Evolutionary conservation across 2,797 vertebrate species (phyloP).

Genomic region (Trachurus trachurus): DNA sequence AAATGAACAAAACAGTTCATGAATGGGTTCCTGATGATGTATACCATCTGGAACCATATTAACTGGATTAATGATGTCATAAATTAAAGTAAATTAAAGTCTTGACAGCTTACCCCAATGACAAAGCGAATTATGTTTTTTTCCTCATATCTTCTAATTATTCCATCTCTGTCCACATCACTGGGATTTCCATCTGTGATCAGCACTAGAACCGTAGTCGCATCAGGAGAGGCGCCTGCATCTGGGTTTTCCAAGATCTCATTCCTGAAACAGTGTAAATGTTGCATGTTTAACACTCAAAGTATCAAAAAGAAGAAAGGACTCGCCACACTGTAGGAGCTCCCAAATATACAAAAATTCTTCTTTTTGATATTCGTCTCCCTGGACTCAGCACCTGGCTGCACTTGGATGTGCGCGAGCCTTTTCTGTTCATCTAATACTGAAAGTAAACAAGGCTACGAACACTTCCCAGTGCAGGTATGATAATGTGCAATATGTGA

Average conservation of each 20-base stretch:
- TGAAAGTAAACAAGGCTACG: neutral
- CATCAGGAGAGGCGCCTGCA: constrained; percentile 78
- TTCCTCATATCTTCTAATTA: constrained; percentile 24
- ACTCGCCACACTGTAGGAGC: too few species aligned
- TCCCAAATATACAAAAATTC: too few species aligned
- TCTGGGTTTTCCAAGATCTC: constrained; percentile 64
- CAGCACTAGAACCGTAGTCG: constrained; percentile 87
- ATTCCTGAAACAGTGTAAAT: constrained; percentile 67
- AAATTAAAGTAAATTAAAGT: neutral
- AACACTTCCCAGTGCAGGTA: too few species aligned
- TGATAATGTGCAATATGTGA: too few species aligned
- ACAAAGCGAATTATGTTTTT: constrained; percentile 84
- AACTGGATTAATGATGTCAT: neutral
- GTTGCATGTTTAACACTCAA: neutral
- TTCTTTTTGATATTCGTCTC: too few species aligned
- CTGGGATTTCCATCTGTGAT: constrained; percentile 89
- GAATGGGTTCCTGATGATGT: too few species aligned
- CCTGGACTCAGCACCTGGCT: too few species aligned
- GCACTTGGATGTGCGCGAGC: too few species aligned
- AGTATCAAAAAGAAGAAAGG: too few species aligned
- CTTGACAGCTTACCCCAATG: constrained; percentile 85
- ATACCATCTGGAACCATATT: neutral
- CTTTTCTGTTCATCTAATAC: too few species aligned
- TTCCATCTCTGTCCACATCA: fast-evolving
- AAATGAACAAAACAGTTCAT: neutral